A percentile compares a stretch with the other conserved stretches of the same genome.
Conservation (phyloP, 2,888 invertebrate genomes). For the Chydorus sphaericus region DNA sequence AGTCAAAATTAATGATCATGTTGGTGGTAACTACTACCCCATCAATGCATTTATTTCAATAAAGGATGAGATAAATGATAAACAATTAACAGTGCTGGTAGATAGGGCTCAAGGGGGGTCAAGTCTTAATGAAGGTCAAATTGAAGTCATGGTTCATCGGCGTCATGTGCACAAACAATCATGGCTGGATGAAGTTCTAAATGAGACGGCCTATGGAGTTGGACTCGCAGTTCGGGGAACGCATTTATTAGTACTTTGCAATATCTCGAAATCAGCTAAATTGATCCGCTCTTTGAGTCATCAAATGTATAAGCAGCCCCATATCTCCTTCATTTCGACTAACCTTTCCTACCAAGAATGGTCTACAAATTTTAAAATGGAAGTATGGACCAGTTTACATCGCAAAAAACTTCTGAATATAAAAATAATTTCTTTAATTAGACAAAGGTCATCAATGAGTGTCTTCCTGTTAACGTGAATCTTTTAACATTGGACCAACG, state of each 20-base stretch:
- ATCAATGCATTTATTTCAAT: constrained; percentile 34
- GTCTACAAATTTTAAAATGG: constrained; percentile 30
- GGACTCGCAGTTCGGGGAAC: constrained; percentile 54
- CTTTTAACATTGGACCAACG: constrained; percentile 42
- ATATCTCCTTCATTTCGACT: constrained; percentile 34
- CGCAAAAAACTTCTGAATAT: too few species aligned
- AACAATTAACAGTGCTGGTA: too few species aligned
- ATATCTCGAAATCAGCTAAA: too few species aligned
- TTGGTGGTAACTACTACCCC: constrained; percentile 39
- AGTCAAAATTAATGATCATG: constrained; percentile 29
- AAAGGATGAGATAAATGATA: too few species aligned
- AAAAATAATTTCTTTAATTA: too few species aligned
- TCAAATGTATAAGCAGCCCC: constrained; percentile 40
- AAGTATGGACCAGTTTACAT: too few species aligned
- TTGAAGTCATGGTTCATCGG: constrained; percentile 64
- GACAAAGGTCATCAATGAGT: constrained; percentile 16
- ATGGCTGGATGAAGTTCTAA: constrained; percentile 72
- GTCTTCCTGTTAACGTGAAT: constrained; percentile 9
- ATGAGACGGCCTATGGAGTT: constrained; percentile 86
- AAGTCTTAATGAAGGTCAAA: constrained; percentile 52
- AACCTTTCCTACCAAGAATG: constrained; percentile 38
- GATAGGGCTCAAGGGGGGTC: constrained; percentile 72
- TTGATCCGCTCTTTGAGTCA: constrained; percentile 27
- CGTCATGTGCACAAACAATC: constrained; percentile 62
- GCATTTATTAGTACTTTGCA: too few species aligned